Conservation (phyloP, 2,797 vertebrate species). For the Pseudomugil tenellus region DNA sequence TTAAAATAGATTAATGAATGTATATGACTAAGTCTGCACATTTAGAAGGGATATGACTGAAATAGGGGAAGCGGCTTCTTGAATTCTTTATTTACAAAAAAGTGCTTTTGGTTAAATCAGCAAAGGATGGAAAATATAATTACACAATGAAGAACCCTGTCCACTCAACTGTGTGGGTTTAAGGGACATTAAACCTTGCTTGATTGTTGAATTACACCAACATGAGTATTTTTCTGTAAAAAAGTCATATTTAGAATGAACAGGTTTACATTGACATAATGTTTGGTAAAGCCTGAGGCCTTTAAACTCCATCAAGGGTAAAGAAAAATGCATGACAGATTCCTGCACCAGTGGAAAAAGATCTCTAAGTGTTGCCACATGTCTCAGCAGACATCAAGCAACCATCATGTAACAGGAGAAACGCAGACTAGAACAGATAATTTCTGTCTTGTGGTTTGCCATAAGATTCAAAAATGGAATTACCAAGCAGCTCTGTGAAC, state of each 20-base stretch:
- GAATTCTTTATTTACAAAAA: neutral
- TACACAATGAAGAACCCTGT: neutral
- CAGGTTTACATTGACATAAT: constrained; percentile 54
- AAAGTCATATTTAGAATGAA: constrained; percentile 37
- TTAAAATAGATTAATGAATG: too few species aligned
- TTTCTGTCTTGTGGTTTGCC: constrained; percentile 58
- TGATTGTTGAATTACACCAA: constrained; percentile 11
- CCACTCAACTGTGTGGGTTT: neutral
- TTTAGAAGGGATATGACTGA: too few species aligned
- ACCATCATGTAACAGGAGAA: constrained; percentile 68
- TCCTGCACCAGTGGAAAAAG: constrained; percentile 70
- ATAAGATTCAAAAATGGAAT: constrained; percentile 68
- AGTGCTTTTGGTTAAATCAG: neutral
- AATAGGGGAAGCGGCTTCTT: too few species aligned
- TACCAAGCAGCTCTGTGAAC: constrained; percentile 48
- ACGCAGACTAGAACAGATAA: constrained; percentile 59
- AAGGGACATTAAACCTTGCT: constrained; percentile 10
- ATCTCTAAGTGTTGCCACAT: constrained; percentile 79
- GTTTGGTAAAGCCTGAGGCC: constrained; percentile 43
- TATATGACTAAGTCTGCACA: too few species aligned
- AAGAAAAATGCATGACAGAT: constrained; percentile 63
- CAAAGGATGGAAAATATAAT: neutral
- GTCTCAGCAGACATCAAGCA: constrained; percentile 68
- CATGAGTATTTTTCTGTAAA: constrained; percentile 41
- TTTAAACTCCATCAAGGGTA: constrained; percentile 58